Conservation (phyloP, 2,113 vertebrate genomes). For the Poecile atricapillus region DNA sequence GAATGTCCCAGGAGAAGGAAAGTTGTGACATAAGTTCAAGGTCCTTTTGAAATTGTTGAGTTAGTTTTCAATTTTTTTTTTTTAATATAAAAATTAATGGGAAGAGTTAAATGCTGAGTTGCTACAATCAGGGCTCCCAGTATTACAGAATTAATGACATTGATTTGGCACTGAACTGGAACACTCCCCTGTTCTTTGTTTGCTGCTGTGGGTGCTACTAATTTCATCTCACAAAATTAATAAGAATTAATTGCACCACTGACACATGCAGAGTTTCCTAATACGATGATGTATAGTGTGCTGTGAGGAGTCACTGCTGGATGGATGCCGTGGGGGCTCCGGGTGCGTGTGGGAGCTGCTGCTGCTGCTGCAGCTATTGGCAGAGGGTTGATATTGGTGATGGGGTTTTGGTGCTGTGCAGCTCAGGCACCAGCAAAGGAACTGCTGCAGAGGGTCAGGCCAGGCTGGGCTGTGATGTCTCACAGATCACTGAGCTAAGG, state of each 20-base stretch:
- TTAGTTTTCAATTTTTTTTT: slow-evolving; percentile 26
- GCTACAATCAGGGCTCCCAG: slow-evolving; percentile 53
- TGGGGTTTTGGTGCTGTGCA: rapidly evolving
- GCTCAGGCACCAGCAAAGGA: rapidly evolving
- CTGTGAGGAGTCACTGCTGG: slow-evolving; percentile 19
- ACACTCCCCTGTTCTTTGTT: slow-evolving; percentile 42
- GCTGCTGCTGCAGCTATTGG: background rate
- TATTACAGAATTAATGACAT: slow-evolving; percentile 71
- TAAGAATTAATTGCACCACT: slow-evolving; percentile 67
- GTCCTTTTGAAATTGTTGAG: slow-evolving; percentile 64
- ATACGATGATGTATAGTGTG: slow-evolving; percentile 55
- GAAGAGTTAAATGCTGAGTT: slow-evolving; percentile 70
- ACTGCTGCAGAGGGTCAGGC: background rate
- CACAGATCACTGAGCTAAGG: background rate
- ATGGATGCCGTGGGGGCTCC: background rate
- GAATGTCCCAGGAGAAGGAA: slow-evolving; percentile 43
- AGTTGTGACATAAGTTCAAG: slow-evolving; percentile 59
- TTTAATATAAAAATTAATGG: slow-evolving; percentile 70
- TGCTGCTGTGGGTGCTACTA: slow-evolving; percentile 47
- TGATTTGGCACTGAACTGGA: slow-evolving; percentile 36
- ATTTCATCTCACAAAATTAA: slow-evolving; percentile 76
- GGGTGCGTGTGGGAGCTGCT: background rate
- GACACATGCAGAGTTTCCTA: slow-evolving; percentile 65
- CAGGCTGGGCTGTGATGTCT: background rate
- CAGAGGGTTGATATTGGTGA: rapidly evolving